A percentile compares a stretch with the other conserved stretches of the same genome.
phyloP scores from a whole-genome alignment of 2,797 vertebrate species.

The Micropoecilia bifurca region DNA sequence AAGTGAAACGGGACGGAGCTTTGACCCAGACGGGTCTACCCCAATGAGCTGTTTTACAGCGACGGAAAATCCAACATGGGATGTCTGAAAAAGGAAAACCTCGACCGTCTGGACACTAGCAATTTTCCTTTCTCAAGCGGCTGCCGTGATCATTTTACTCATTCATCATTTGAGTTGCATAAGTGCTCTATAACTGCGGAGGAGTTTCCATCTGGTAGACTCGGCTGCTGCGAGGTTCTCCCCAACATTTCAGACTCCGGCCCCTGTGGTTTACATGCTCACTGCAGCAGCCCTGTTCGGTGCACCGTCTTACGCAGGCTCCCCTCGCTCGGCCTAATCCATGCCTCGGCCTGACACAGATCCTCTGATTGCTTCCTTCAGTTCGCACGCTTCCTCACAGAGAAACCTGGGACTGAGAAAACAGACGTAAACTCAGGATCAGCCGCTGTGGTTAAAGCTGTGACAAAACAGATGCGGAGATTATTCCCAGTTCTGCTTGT shows the following conservation, averaged over 20 bases:
- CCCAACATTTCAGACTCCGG: constrained; percentile 28
- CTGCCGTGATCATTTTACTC: constrained; percentile 68
- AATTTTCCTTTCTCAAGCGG: constrained; percentile 65
- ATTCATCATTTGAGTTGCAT: constrained; percentile 78
- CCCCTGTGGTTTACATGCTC: constrained; percentile 50
- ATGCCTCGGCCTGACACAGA: constrained; percentile 52
- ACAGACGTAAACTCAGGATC: constrained; percentile 42
- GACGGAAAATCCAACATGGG: constrained; percentile 76
- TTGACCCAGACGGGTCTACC: constrained; percentile 71
- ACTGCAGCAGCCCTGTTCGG: constrained; percentile 46
- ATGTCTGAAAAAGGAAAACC: constrained; percentile 53
- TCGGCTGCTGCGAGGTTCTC: constrained; percentile 42
- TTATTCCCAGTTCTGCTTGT: background rate
- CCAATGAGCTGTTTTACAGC: constrained; percentile 71
- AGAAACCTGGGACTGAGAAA: constrained; percentile 18
- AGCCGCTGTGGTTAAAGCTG: constrained; percentile 13
- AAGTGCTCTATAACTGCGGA: constrained; percentile 70
- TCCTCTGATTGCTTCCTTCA: constrained; percentile 42
- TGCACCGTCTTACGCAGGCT: constrained; percentile 23
- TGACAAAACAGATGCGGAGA: background rate
- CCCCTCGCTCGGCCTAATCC: constrained; percentile 39
- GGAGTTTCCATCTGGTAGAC: constrained; percentile 79
- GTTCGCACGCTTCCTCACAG: constrained; percentile 63
- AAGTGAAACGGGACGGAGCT: constrained; percentile 61
- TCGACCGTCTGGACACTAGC: constrained; percentile 70